Conservation (phyloP, 2,888 invertebrate species). For the Panorpa germanica region DNA sequence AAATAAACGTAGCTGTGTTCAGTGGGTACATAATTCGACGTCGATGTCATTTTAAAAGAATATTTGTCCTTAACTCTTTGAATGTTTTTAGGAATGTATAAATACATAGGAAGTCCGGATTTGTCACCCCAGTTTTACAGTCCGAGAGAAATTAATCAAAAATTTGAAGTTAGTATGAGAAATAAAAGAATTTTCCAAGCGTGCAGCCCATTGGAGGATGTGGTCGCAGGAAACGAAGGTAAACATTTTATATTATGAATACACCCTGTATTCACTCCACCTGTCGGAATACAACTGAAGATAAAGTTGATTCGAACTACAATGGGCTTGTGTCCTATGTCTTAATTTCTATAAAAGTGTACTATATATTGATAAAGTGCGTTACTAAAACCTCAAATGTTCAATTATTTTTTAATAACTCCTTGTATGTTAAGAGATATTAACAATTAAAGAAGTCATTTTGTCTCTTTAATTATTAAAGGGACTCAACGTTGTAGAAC, state of each 20-base stretch:
- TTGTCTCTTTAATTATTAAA: too few species aligned
- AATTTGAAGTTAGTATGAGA: conserved; percentile 35
- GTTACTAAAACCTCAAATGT: too few species aligned
- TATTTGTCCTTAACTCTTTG: conserved; percentile 8
- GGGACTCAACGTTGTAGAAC: too few species aligned
- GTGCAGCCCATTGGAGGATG: conserved; percentile 55
- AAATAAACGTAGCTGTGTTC: too few species aligned
- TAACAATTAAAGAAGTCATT: conserved; percentile 2
- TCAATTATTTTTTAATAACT: too few species aligned
- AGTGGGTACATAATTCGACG: not conserved
- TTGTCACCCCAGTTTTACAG: conserved; percentile 22
- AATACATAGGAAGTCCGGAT: conserved; percentile 48
- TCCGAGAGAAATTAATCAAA: conserved; percentile 23
- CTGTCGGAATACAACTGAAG: too few species aligned
- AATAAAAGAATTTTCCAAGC: conserved; percentile 41
- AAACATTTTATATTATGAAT: conserved; percentile 13
- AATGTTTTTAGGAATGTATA: conserved; percentile 47
- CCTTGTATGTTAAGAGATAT: too few species aligned
- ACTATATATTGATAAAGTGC: too few species aligned
- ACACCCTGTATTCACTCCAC: not conserved
- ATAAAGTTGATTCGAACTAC: too few species aligned
- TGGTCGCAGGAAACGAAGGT: conserved; percentile 59
- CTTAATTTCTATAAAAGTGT: too few species aligned
- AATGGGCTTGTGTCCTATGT: too few species aligned
- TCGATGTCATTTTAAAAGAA: conserved; percentile 1